Base-by-base conservation (phyloP, 2,113 vertebrate species). In the Dipodomys merriami region DNA sequence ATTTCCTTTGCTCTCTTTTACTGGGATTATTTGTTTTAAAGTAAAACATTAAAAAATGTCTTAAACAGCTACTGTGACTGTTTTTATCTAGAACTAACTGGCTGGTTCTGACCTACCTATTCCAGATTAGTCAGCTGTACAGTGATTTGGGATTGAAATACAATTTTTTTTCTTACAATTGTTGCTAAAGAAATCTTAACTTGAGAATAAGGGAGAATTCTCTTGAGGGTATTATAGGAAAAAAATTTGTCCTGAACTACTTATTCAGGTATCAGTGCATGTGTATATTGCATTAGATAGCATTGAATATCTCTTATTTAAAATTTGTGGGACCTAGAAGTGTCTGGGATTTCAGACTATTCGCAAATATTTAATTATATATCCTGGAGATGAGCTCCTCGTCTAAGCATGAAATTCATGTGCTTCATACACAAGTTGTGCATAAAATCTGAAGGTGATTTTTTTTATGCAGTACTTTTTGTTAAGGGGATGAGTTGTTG, bases 1-100 rank as follows among this genome's bases (percentile, higher is more conserved):
- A 89, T 97, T 96, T 96, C 91, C 76, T 96, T 97, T 96, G 91
- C 96, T 97, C 95, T 98, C 93, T 96, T 95, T 95, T 93, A 95
- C 90, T 72, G 62, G 67, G 93, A 96, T 96, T 93, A 94, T 95
- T 95, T 95, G 95, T 96, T 96, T 97, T 96, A 90, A 97, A 96
- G 84, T 93, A 95, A 96, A 97, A 91, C 85, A 97, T 96, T 97
- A 96, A 97, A 96, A 96, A 94, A 96, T 96, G 67, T 94, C 95
- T 95, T 83, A 81, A 97, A 91, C 65, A 94, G 74, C 62, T 91
- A 71, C 35, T 90, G 73, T 96, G 94, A 79, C 65, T 96, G 60
- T 87, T 90, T 95, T 85, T 91, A 90, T 96, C 90, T 78, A 53
- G 22, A 83, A 78, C 22, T 68, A 93, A 78, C 60, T 67, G 35